phyloP scores from a whole-genome alignment of 2,113 vertebrate species.

The Eurypyga helias region DNA sequence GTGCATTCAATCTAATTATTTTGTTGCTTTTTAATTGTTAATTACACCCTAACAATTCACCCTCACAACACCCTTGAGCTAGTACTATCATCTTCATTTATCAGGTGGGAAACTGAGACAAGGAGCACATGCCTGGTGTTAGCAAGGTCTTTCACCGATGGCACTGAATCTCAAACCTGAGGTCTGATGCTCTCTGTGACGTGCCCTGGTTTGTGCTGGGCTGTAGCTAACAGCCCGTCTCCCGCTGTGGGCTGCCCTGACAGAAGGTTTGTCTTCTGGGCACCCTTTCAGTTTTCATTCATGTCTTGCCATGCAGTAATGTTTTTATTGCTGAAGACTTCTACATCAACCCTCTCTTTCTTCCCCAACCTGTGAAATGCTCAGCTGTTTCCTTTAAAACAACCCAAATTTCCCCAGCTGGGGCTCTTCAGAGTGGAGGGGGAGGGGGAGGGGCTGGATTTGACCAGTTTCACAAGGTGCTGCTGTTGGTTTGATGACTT shows the following conservation, averaged over 20 bases:
- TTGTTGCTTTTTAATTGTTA: not conserved
- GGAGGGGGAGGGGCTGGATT: not conserved
- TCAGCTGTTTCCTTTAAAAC: not conserved
- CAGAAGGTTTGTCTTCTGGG: not conserved
- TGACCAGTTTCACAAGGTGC: not conserved
- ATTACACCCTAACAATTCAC: not conserved
- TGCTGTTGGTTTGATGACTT: not conserved
- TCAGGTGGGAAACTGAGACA: not conserved
- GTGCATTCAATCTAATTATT: not conserved
- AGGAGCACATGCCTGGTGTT: accelerated
- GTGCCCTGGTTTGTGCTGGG: not conserved
- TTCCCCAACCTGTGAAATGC: not conserved
- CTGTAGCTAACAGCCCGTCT: not conserved
- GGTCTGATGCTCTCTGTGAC: accelerated
- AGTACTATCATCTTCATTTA: accelerated
- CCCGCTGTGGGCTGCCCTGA: not conserved
- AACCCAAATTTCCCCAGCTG: not conserved
- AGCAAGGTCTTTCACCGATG: accelerated
- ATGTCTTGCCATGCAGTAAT: not conserved
- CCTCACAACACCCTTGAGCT: accelerated
- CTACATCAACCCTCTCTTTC: not conserved
- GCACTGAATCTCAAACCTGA: not conserved
- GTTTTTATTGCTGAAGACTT: not conserved
- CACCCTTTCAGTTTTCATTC: not conserved
- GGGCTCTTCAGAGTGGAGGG: not conserved